Evolutionary conservation across 2,113 vertebrate genomes (phyloP).

Genomic region (Deroptyus accipitrinus): DNA sequence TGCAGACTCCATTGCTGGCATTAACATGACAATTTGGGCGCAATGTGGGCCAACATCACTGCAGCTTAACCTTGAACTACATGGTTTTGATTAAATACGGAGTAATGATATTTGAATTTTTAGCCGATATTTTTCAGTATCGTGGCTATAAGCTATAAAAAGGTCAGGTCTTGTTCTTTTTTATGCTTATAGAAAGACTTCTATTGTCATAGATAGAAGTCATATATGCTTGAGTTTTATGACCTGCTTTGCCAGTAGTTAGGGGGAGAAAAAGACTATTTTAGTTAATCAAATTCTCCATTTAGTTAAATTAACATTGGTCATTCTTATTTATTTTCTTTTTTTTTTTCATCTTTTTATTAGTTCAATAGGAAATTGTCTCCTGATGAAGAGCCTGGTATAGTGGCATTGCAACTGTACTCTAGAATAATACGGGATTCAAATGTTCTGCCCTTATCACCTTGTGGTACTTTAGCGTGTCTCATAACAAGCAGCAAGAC

Average conservation of each 20-base stretch:
- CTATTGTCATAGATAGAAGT: neutral
- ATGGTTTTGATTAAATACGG: neutral
- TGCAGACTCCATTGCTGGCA: neutral
- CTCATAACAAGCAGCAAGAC: neutral
- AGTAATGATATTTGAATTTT: neutral
- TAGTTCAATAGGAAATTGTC: neutral
- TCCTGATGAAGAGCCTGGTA: neutral
- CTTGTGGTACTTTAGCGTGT: neutral
- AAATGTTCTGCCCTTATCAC: neutral
- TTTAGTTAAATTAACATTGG: neutral
- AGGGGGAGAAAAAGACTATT: neutral
- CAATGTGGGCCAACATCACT: neutral
- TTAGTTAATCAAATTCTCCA: neutral
- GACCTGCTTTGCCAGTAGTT: neutral
- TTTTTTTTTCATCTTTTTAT: neutral
- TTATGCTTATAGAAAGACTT: neutral
- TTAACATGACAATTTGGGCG: neutral
- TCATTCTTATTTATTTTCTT: neutral
- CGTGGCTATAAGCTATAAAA: neutral
- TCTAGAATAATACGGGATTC: neutral
- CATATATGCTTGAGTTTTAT: neutral
- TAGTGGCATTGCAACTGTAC: neutral
- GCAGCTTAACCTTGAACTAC: neutral
- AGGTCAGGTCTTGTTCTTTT: neutral
- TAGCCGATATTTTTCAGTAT: neutral